Conservation (phyloP, 2,888 invertebrate species). For the Trissoscelio sp. region DNA sequence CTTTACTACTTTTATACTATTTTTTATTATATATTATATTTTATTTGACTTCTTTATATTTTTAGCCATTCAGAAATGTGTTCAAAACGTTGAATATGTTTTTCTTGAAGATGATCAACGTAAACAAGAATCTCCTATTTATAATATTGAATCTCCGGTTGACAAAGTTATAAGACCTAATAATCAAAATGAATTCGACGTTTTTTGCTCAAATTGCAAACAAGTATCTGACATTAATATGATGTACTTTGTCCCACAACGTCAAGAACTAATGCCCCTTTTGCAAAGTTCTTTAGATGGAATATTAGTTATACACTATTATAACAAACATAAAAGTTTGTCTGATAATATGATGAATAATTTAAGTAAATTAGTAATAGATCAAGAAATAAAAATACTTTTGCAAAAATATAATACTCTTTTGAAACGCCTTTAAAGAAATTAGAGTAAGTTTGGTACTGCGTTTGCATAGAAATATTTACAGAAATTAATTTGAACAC, state of each 20-base stretch:
- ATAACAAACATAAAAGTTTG: not conserved
- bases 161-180: too few relatives aligned
- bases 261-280: not conserved
- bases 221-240: not conserved
- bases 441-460: too few relatives aligned
- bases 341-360: conserved; percentile 8
- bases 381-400: too few relatives aligned
- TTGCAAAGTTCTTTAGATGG: conserved; percentile 2
- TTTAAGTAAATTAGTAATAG: too few relatives aligned
- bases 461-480: too few relatives aligned
- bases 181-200: not conserved
- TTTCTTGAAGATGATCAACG: not conserved
- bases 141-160: too few relatives aligned
- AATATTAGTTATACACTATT: not conserved
- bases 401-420: not conserved
- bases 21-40: too few relatives aligned
- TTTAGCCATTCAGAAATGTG: too few relatives aligned
- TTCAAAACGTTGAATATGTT: not conserved
- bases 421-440: too few relatives aligned
- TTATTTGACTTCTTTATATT: too few relatives aligned
- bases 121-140: not conserved
- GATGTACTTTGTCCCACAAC: not conserved
- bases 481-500: too few relatives aligned
- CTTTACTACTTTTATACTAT: too few relatives aligned
- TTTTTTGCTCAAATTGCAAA: not conserved